These are phyloP conservation scores for Echeneis naucrates DNA, from an alignment of 2,797 vertebrate genomes.

Conservation along the genomic window DNA sequence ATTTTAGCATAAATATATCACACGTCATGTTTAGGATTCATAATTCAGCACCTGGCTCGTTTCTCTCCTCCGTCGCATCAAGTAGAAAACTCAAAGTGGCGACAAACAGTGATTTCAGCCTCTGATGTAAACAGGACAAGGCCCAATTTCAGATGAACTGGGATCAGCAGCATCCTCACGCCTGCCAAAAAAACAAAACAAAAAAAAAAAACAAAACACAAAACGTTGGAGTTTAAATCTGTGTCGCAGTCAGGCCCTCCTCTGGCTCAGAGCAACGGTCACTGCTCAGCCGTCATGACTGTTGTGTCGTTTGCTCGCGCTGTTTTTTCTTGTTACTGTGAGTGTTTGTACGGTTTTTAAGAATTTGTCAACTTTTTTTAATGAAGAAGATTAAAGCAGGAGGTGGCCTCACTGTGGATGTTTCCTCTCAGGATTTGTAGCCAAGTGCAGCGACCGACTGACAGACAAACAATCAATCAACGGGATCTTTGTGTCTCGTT, in stretches of 20 bases:
- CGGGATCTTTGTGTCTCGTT: conserved; percentile 28
- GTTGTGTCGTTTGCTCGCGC: conserved; percentile 69
- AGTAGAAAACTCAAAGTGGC: conserved; percentile 18
- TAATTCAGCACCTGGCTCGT: conserved; percentile 21
- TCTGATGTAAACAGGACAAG: conserved; percentile 20
- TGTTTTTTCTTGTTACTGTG: conserved; percentile 69
- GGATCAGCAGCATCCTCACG: conserved; percentile 41
- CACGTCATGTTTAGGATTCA: conserved; percentile 32
- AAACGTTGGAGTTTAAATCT: conserved; percentile 20
- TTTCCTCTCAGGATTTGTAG: conserved; percentile 75
- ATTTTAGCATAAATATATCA: conserved; percentile 64
- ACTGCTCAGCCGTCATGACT: conserved; percentile 39
- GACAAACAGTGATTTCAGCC: conserved; percentile 33
- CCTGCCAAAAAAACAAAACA: conserved; percentile 42
- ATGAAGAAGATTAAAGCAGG: conserved; percentile 9
- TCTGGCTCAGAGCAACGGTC: conserved; percentile 52
- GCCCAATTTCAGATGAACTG: conserved; percentile 36
- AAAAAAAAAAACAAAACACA: no score
- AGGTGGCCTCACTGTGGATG: conserved; percentile 29
- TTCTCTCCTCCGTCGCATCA: conserved; percentile 36
- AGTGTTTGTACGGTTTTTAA: conserved; percentile 74
- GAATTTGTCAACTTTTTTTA: conserved; percentile 57
- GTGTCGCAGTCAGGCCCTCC: conserved; percentile 63
- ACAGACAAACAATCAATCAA: no score
- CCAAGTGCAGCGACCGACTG: conserved; percentile 35